Base-by-base conservation (phyloP, 2,113 vertebrate species). In the Rhinolophus sinicus region DNA sequence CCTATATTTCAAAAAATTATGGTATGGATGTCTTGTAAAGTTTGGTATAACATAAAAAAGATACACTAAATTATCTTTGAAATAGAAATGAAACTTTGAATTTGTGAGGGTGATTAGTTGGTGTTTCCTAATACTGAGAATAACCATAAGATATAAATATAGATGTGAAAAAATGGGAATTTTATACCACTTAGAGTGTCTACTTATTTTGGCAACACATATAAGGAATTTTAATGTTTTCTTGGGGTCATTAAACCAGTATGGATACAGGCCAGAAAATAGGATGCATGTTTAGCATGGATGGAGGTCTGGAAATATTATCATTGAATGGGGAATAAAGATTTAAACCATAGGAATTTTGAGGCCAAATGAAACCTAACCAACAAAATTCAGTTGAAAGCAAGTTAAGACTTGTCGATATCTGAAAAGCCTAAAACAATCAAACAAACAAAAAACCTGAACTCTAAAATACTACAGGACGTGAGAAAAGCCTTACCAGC, bases 281-380 rank as follows among this genome's bases (percentile, higher is more conserved):
- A 26, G 56, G 60, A 38, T 64, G 40, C 35, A 30, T 86, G 70
- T 69, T 97, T 77, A 30, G 16, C 81, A 70, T 62, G 18, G 89
- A 70, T 62, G 18, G 89, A 94, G 24, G 35, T 83, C 95, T 93
- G 70, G 77, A 95, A 94, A 69, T 88, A 58, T 44, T 83, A 47
- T 69, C 47, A 24, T 21, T 44, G 38, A 92, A 50, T 81, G 44
- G 52, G 60, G 95, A 82, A 93, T 67, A 72, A 40, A 52, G 24
- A 67, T 40, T 96, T 91, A 95, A 87, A 70, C 64, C 52, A 24
- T n/a, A 76, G 14, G 30, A 70, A 64, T 78, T 47, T 62, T 26
- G 58, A 15, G 13, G 70, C 15, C 14, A 58, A 60, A n/a, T 82
- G 38, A 85, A 84, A 80, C 56, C 62, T 77, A 83, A 69, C 10